Conservation (phyloP, 2,888 invertebrate genomes). For the Tinea pellionella region DNA sequence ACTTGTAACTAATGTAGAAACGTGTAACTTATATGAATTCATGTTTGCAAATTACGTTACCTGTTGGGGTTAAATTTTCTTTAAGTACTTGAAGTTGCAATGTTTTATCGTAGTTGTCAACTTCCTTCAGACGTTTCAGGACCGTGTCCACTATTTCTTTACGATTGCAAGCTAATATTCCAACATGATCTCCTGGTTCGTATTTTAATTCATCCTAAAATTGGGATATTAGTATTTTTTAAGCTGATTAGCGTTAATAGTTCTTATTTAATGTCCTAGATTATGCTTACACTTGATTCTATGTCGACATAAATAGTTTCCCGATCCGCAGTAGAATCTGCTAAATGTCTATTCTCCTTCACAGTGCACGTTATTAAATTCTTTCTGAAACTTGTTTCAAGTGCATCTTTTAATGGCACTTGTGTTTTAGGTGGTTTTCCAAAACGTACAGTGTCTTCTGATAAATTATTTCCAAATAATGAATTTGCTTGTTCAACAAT, state of each 20-base stretch:
- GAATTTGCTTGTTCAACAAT: conserved; percentile 84
- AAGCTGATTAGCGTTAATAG: neutral
- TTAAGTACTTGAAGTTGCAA: conserved; percentile 84
- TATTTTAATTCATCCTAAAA: conserved; percentile 72
- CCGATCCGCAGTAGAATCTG: conserved; percentile 65
- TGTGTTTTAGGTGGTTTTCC: conserved; percentile 55
- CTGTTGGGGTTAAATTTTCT: conserved; percentile 86
- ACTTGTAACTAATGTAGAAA: too few relatives aligned
- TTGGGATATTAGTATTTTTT: neutral
- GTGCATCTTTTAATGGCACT: conserved; percentile 32
- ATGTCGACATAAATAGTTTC: conserved; percentile 72
- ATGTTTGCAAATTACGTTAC: conserved; percentile 53
- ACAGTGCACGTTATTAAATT: conserved; percentile 63
- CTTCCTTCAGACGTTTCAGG: conserved; percentile 74
- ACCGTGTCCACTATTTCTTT: conserved; percentile 83
- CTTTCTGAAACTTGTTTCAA: conserved; percentile 45
- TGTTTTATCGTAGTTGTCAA: conserved; percentile 74
- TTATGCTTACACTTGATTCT: conserved; percentile 46
- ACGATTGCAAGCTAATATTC: conserved; percentile 87
- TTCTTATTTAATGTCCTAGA: neutral
- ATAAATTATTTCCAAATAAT: conserved; percentile 77
- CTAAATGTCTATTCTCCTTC: conserved; percentile 66
- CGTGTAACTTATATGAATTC: too few relatives aligned
- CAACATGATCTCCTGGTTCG: conserved; percentile 93
- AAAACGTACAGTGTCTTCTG: conserved; percentile 80